phyloP scores from a whole-genome alignment of 2,113 vertebrate genomes.

The Halcyon senegalensis region DNA sequence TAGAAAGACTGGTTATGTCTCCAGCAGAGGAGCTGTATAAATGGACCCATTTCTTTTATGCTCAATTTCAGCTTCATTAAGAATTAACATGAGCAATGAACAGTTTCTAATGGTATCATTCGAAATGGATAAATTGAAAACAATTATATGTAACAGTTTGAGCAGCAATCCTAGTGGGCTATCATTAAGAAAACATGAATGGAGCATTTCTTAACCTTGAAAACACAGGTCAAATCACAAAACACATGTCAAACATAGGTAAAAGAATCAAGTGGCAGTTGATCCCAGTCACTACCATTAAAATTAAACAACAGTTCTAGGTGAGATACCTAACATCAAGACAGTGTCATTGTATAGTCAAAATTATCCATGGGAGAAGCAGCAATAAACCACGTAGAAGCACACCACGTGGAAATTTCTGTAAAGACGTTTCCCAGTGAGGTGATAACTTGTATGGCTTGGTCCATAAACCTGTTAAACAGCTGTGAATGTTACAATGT shows the following conservation, averaged over 20 bases:
- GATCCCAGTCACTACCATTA: background rate
- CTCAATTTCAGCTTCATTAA: background rate
- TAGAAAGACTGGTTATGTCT: background rate
- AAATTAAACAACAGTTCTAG: background rate
- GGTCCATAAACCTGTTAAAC: background rate
- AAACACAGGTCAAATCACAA: background rate
- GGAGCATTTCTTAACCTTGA: background rate
- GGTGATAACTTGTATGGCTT: background rate
- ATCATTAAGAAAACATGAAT: background rate
- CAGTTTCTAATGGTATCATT: background rate
- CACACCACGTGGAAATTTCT: background rate
- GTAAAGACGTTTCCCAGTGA: background rate
- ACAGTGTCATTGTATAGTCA: background rate
- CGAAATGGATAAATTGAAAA: background rate
- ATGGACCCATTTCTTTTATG: background rate
- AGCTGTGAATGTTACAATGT: background rate
- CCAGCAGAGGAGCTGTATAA: background rate
- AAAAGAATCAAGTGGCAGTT: background rate
- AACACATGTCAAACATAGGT: background rate
- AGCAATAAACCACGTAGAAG: background rate
- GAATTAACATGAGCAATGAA: background rate
- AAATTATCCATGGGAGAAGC: background rate
- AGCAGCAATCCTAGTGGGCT: background rate
- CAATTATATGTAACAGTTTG: background rate
- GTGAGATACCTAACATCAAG: background rate